These are phyloP conservation scores for Procambarus clarkii DNA, from an alignment of 1,140 invertebrate genomes.

Conservation along the genomic window DNA sequence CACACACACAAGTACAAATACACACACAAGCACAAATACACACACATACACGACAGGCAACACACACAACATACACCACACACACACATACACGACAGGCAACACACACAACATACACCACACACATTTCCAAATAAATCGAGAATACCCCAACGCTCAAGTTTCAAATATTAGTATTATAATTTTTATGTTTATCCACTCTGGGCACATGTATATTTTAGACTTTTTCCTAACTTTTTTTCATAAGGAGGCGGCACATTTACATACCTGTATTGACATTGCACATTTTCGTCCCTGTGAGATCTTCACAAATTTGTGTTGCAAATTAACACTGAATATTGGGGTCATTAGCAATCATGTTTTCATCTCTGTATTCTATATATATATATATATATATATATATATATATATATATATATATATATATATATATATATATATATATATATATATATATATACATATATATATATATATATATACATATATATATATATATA, in stretches of 20 bases:
- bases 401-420: too few species aligned
- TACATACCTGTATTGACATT: neutral
- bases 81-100: too few species aligned
- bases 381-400: too few species aligned
- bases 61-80: too few species aligned
- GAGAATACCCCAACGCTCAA: too few species aligned
- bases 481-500: too few species aligned
- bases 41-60: constrained; percentile 9
- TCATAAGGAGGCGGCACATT: neutral
- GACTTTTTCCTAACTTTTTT: neutral
- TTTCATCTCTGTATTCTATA: neutral
- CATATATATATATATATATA: too few species aligned
- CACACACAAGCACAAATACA: constrained; percentile 2
- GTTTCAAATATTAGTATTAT: neutral
- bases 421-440: too few species aligned
- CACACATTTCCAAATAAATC: neutral
- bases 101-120: neutral
- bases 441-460: too few species aligned
- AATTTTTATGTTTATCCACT: neutral
- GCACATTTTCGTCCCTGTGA: neutral
- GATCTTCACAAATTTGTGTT: neutral
- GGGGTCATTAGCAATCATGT: neutral
- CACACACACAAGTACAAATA: neutral
- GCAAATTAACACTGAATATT: too few species aligned
- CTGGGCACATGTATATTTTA: neutral